Conservation (phyloP, 2,113 vertebrate species). For the Noturus placidus region DNA sequence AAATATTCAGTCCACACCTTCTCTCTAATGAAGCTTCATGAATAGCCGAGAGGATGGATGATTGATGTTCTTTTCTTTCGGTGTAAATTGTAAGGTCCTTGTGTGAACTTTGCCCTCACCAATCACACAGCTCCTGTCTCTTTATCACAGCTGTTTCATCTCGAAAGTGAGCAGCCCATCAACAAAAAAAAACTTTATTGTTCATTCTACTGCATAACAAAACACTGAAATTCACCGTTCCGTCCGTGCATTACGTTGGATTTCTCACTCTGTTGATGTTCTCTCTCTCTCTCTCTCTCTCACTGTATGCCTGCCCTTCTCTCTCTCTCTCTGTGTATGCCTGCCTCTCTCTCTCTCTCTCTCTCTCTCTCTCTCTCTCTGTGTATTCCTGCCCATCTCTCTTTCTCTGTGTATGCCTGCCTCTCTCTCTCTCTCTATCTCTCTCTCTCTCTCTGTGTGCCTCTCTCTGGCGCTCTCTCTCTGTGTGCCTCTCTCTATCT, state of each 20-base stretch:
- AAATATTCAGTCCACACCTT: neutral
- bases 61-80: neutral
- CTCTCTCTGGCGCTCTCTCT: neutral
- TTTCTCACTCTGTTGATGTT: neutral
- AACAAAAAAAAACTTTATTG: neutral
- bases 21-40: neutral
- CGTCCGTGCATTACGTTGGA: too few species aligned
- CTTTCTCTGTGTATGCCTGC: too few species aligned
- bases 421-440: neutral
- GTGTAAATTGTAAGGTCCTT: neutral
- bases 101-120: neutral
- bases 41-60: neutral
- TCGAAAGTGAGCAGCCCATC: neutral
- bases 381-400: too few species aligned
- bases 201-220: neutral
- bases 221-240: neutral
- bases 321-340: neutral
- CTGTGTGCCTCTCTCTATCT: neutral
- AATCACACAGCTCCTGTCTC: neutral
- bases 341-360: neutral
- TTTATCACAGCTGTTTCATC: neutral
- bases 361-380: neutral
- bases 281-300: neutral
- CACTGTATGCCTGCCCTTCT: fast-evolving
- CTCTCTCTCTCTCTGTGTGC: too few species aligned